Percentiles rank a stretch among this genome's conserved stretches.
These are phyloP conservation scores for Drosophila stalkeri DNA, from an alignment of 2,888 invertebrate species.

Conservation along the genomic window DNA sequence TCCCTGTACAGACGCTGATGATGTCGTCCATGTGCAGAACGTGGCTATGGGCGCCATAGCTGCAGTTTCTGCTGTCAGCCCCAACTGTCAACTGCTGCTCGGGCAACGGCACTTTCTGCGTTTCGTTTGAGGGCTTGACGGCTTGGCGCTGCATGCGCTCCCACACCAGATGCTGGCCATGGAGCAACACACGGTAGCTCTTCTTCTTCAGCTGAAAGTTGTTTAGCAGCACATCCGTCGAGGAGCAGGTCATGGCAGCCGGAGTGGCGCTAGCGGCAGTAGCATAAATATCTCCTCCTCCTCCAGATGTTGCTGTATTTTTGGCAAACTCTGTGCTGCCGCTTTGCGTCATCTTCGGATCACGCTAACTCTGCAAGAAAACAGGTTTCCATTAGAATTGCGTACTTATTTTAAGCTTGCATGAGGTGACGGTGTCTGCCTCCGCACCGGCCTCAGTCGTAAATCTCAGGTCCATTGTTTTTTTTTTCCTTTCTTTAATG, in stretches of 20 bases:
- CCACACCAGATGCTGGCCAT: slow-evolving; percentile 88
- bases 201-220: slow-evolving; percentile 88
- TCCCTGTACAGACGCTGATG: slow-evolving; percentile 68
- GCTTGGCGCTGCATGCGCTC: slow-evolving; percentile 84
- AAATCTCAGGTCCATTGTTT: slow-evolving; percentile 57
- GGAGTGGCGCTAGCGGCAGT: slow-evolving; percentile 25
- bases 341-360: slow-evolving; percentile 69
- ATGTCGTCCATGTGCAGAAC: slow-evolving; percentile 76
- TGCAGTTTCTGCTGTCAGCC: neutral
- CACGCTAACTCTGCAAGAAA: slow-evolving; percentile 55
- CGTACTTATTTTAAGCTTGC: slow-evolving; percentile 22
- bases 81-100: slow-evolving; percentile 14
- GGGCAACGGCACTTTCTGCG: slow-evolving; percentile 48
- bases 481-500: neutral
- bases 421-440: neutral
- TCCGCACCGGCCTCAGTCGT: slow-evolving; percentile 5
- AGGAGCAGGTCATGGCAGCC: slow-evolving; percentile 13
- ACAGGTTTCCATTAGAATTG: slow-evolving; percentile 73
- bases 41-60: slow-evolving; percentile 65
- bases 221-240: slow-evolving; percentile 84
- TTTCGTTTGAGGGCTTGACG: neutral
- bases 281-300: slow-evolving; percentile 8
- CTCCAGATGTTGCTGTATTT: slow-evolving; percentile 24
- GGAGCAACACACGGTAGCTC: slow-evolving; percentile 88
- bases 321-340: slow-evolving; percentile 46